Evolutionary conservation across 2,113 vertebrate species (phyloP).

Genomic region (Choloepus hoffmanni): DNA sequence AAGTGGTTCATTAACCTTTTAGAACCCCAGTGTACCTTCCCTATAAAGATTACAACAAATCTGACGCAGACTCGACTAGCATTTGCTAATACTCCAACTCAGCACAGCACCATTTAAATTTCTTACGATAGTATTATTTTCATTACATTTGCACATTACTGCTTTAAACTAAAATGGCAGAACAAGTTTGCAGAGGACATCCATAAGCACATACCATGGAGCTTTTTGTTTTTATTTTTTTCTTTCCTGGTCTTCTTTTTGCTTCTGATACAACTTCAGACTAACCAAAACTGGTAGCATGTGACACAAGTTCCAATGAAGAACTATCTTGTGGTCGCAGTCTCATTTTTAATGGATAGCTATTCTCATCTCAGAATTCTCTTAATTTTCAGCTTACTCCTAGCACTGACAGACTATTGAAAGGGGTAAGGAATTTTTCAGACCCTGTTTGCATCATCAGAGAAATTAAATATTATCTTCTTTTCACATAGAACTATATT

Average conservation of each 20-base stretch:
- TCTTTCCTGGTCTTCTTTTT: not conserved
- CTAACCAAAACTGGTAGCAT: not conserved
- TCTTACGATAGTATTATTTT: constrained; percentile 55
- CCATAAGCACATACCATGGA: not conserved
- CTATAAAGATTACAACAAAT: constrained; percentile 87
- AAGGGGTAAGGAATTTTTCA: not conserved
- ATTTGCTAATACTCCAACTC: constrained; percentile 80
- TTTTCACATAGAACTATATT: not conserved
- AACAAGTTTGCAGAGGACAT: constrained; percentile 13
- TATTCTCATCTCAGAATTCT: not conserved
- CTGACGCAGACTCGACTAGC: constrained; percentile 77
- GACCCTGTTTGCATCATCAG: not conserved
- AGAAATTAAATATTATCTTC: not conserved
- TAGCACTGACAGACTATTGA: not conserved
- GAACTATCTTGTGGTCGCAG: not conserved
- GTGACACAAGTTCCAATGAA: accelerated
- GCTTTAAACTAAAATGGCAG: constrained; percentile 54
- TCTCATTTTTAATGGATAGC: not conserved
- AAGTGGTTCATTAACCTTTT: constrained; percentile 98
- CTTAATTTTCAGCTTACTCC: not conserved
- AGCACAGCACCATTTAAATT: constrained; percentile 67
- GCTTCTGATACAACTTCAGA: not conserved
- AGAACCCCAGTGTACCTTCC: constrained; percentile 89
- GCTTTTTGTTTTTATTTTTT: not conserved
- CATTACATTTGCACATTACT: not conserved